Evolutionary conservation across 2,113 vertebrate species (phyloP), one percentile per base, ranked within the genome.

Genomic region (Pollimyrus isidori): DNA sequence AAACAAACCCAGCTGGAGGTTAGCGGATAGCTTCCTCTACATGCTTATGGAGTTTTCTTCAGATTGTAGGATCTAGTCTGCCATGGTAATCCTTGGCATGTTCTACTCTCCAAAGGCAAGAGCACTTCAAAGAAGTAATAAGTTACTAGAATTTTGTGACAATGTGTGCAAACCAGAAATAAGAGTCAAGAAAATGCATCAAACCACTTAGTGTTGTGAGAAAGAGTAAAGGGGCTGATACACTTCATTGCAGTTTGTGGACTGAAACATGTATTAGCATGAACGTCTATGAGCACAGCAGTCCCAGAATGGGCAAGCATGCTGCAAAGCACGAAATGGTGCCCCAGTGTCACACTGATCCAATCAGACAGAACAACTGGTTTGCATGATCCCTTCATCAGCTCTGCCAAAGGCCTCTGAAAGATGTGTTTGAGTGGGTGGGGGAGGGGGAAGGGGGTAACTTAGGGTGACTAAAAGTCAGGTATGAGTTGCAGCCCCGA

Each of bases 171-270:
- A 87, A 35, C 50, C 26, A 15, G 26, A 87, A 87, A 87, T 19
- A 87, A 53, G n/a, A 21, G 9, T 46, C 35, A 85, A 26, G 46
- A 35, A 49, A 86, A 86, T 30, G 26, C n/a, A 86, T 30, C 26
- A 86, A 49, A 86, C 4, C n/a, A 56, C 39, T 84, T 45, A 84
- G 23, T 46, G 82, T 84, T 84, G 11, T 84, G 42, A 86, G 84
- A 35, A 56, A 10, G 26, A 19, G 83, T 46, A 50, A 48, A 45
- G 46, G 48, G 73, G 39, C 69, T 19, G 15, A 80, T 80, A 56
- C 13, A 50, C 85, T 87, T 35, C 85, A 87, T 87, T 87, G 85
- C 50, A 56, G 56, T 56, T 87, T 87, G 85, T 87, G 85, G 50
- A 39, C 85, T 56, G 35, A 26, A 87, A 56, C 13, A 35, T 35